Base-by-base conservation (phyloP, 2,888 invertebrate species). In the Craniophora ligustri region DNA sequence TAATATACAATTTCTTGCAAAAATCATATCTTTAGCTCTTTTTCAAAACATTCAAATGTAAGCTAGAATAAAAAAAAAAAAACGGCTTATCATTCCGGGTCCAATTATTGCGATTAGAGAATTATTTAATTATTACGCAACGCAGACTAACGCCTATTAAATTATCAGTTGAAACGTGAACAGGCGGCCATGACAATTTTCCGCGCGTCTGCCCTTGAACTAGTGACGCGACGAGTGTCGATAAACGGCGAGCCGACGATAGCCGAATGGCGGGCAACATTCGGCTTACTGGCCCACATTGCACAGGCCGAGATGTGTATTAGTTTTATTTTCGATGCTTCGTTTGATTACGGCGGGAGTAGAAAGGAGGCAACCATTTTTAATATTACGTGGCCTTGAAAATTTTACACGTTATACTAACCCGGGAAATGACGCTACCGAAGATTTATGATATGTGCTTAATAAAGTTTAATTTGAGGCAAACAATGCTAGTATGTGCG, bases 201-300 rank as follows among this genome's bases (percentile, higher is more conserved):
- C 76, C 70, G 75, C 65, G 58, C 57, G 71, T 67, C 71, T 78
- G 78, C 57, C 85, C 86, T 86, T 86, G 85, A 84, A 82, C 81
- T 79, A 85, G 81, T 77, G 81, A 50, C 65, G 66, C 49, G 49
- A 63, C 54, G 53, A 44, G 60, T 57, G 53, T 59, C 67, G 77
- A 75, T 72, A 78, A 71, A 68, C 48, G 36, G 14, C 65, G 51
- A 40, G 35, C 7, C 30, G 65, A 58, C 21, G 11, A 10, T 44
- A 42, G 13, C 35, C 46, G 65, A 51, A 44, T 21, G 32, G 10
- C 5, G 5, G n/a, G 6, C 19, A 16, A n/a, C n/a, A 26, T 26
- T 26, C 31, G 26, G 14, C 21, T 16, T 41, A 18, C 13, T 21
- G 44, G 14, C 13, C 23, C 31, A 23, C 34, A 35, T 44, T 23